A percentile compares a stretch with the other conserved stretches of the same genome.
These are phyloP conservation scores for Epinotia demarniana DNA, from an alignment of 2,888 invertebrate genomes.

Conservation along the genomic window DNA sequence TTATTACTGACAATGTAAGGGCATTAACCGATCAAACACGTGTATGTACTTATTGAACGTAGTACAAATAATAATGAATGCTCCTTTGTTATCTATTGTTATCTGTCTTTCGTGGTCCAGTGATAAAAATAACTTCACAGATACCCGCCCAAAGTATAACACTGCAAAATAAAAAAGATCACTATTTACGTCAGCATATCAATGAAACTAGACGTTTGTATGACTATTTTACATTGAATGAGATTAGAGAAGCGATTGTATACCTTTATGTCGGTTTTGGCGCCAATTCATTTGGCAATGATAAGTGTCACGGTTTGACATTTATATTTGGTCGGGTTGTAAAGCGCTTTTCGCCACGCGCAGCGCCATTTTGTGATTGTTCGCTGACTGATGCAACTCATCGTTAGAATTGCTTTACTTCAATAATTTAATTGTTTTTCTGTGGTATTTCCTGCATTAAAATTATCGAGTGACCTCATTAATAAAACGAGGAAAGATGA, in stretches of 20 bases:
- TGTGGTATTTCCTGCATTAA: slow-evolving; percentile 7
- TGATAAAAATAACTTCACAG: slow-evolving; percentile 34
- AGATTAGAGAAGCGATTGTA: not conserved
- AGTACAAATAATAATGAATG: not conserved
- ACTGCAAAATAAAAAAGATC: slow-evolving; percentile 24
- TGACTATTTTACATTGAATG: not conserved
- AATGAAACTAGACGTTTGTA: not conserved
- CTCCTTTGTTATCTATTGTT: slow-evolving; percentile 32
- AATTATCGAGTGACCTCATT: slow-evolving; percentile 18
- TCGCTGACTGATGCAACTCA: slow-evolving; percentile 78
- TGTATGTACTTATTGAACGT: not conserved
- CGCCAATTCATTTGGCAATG: not conserved
- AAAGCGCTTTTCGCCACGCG: slow-evolving; percentile 76
- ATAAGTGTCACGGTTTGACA: not conserved
- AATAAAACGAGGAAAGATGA: not conserved
- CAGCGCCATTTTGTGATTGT: slow-evolving; percentile 81
- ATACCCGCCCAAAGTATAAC: slow-evolving; percentile 7
- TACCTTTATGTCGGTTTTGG: not conserved
- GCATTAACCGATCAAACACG: slow-evolving; percentile 2
- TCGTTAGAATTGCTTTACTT: slow-evolving; percentile 57
- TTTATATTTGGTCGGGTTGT: slow-evolving; percentile 64
- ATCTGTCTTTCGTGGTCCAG: slow-evolving; percentile 23
- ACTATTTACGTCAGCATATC: not conserved
- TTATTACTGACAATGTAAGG: slow-evolving; percentile 4
- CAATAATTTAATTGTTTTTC: slow-evolving; percentile 39